Base-by-base conservation (phyloP, 2,888 invertebrate genomes). In the Falcaria lacertinaria region DNA sequence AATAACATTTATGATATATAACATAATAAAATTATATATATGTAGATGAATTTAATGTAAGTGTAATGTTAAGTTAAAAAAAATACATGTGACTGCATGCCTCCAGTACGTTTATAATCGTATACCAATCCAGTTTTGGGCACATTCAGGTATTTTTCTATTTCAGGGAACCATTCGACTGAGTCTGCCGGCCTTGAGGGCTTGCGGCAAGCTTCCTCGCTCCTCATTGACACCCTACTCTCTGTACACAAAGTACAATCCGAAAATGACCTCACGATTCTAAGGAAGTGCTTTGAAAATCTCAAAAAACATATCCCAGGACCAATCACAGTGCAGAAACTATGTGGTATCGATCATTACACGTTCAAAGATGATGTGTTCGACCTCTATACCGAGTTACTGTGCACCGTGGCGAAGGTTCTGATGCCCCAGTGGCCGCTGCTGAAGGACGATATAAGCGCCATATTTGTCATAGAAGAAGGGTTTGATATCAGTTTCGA, bases 311-410 rank as follows among this genome's bases (percentile, higher is more conserved):
- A 58, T 25, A 74, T 92, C 0, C 92, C 92, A 0, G 92, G 92
- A 6, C 90, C 91, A 0, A 62, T 92, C 22, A 95, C 94, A 0
- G 89, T 92, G 14, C 93, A 95, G 67, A 93, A 92, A 67, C 73
- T 94, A n/a, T 65, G 79, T 8, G 80, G 83, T 32, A 50, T 90
- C 1, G 94, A 95, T 15, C 53, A 57, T 0, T 48, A 44, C 11
- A 2, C 66, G 0, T 39, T 85, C 0, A 44, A 57, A 1, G 39
- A 25, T 17, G 82, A 90, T 32, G 74, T 90, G 3, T 58, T 86
- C 2, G 79, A 85, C 13, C 54, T 78, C 0, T 93, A 92, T 58
- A 74, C 90, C 0, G 74, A 80, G 19, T 61, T 94, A 4, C 59
- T 95, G 2, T 80, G 86, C 19, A 64, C 67, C 2, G 39, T 93